These are phyloP conservation scores for Molothrus aeneus DNA, from an alignment of 2,797 vertebrate genomes.

Conservation along the genomic window DNA sequence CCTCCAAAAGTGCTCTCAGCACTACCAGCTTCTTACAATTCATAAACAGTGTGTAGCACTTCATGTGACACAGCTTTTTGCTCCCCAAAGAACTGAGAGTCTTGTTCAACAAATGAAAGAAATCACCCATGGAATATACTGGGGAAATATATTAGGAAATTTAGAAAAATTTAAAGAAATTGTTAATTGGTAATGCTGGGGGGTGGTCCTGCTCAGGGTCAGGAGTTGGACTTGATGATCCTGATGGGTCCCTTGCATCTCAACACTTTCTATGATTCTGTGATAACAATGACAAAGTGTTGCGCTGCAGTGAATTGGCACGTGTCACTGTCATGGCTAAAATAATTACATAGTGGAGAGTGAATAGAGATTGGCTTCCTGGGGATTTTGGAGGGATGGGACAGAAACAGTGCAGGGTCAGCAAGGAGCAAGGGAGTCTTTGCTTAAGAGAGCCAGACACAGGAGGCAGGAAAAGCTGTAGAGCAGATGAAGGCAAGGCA, in stretches of 20 bases:
- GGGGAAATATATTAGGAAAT: background rate
- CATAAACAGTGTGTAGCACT: background rate
- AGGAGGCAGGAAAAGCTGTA: background rate
- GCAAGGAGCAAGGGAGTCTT: background rate
- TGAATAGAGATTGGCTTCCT: background rate
- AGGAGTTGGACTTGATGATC: fast-evolving
- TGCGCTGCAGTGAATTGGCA: background rate
- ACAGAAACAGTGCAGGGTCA: background rate
- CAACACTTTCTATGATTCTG: background rate
- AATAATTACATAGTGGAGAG: fast-evolving
- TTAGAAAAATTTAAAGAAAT: background rate
- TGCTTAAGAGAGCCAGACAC: background rate
- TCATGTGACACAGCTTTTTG: background rate
- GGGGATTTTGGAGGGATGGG: background rate
- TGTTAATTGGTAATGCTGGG: background rate
- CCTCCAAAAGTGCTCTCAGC: background rate
- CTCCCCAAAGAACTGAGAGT: background rate
- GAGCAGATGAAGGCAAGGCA: background rate
- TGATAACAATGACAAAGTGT: background rate
- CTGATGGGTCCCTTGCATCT: background rate
- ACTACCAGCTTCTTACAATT: background rate
- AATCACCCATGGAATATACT: background rate
- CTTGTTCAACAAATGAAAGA: background rate
- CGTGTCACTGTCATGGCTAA: background rate
- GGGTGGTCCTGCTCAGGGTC: background rate